Evolutionary conservation across 2,113 vertebrate genomes (phyloP), one percentile per base, ranked within the genome.

Genomic region (Sturnus vulgaris): DNA sequence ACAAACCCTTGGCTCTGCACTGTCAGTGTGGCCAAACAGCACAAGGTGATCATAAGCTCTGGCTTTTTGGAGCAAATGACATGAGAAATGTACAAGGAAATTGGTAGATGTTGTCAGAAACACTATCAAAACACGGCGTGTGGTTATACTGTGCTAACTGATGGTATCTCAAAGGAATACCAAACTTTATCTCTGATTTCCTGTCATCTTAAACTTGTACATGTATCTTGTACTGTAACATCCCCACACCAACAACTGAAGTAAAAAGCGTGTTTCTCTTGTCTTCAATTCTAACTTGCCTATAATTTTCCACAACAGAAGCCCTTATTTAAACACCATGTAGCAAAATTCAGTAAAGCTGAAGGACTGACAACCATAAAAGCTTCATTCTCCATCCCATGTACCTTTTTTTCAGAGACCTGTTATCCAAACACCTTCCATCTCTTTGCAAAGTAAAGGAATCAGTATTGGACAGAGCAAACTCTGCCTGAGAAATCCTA

Each of bases 141-240:
- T 72, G 84, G 89, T 91, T 93, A 49, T 3, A 15, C 23, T 42
- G 18, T 31, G 65, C 69, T 86, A 66, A 46, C 39, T 64, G 93
- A 94, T 92, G 71, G 10, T 94, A 94, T 97, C 95, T 90, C 52
- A 82, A 91, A 91, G 57, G 66, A 87, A 82, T 27, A 47, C 4
- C 35, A 56, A 86, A 46, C 39, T 63, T 85, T 4, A 44, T 19
- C 70, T 88, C 78, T 10, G n/a, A 95, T 96, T 94, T 96, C 92
- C 93, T 52, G 79, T 83, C 35, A 84, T 56, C 57, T 86, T 49
- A 33, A 6, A 86, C 39, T 88, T 81, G 50, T 55, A 20, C 17
- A 10, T 30, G 19, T 57, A 42, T 82, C 82, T 53, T 66, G 28
- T 28, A 78, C 60, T 46, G 10, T 22, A 56, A 82, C 33, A 82